Evolutionary conservation across 1,140 invertebrate genomes (phyloP), one percentile per base, ranked within the genome.

Genomic region (Mycetomoellerius zeteki): DNA sequence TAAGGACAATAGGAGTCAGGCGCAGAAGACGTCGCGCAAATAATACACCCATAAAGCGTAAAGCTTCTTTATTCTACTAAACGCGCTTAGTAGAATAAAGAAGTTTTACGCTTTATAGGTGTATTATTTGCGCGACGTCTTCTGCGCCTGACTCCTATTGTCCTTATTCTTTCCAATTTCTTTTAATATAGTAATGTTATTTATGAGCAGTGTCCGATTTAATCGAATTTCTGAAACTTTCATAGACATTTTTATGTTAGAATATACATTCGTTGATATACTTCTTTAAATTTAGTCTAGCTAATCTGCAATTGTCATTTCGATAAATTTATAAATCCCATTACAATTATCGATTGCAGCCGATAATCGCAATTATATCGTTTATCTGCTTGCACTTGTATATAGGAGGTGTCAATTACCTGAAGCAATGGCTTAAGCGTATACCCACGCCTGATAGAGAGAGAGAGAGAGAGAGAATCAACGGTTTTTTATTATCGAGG

Each of bases 401-500:
- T 52, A 52, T 5, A 73, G 58, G 27, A 88, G 82, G 69, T 86
- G 88, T 84, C 81, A 60, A 89, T 89, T 81, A 89, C 64, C 56
- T 56, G 78, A 75, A 62, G 27, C 88, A 21, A 24, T n/a, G 54
- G 43, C 69, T 50, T 64, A 56, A 47, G 52, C 56, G 14, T 58
- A 19, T 71, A 62, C 27, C 27, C 60, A 69, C 24, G 58, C 52
- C 33, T 27, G 77, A 84, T 86, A 86, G 89, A n/a, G n/a, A n/a
- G n/a, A n/a, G n/a, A n/a, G n/a, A n/a, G n/a, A n/a, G n/a, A n/a
- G n/a, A n/a, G n/a, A n/a, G n/a, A 85, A 78, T 80, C 65, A 56
- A 30, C 16, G 47, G 54, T 87, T 90, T 90, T 89, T 89, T 86
- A 67, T 88, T 86, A 87, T 89, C 77, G 88, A 90, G 86, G 89